phyloP scores from a whole-genome alignment of 2,113 vertebrate species.

The Centropristis striata region DNA sequence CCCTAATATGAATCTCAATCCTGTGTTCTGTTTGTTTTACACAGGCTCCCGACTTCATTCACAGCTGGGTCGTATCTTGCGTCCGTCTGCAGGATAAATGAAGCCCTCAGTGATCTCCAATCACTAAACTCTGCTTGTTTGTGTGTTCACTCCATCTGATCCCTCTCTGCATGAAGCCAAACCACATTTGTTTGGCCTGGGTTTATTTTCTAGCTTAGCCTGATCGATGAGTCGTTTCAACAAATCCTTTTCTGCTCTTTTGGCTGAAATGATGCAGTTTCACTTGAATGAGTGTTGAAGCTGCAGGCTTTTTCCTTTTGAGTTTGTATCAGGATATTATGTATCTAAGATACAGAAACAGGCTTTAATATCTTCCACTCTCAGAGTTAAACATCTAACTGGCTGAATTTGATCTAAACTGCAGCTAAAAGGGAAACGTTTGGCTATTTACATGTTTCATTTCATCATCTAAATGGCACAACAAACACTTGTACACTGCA shows the following conservation, averaged over 20 bases:
- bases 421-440: background rate
- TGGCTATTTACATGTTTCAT: background rate
- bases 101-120: background rate
- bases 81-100: slow-evolving; percentile 15
- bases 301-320: background rate
- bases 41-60: too few species aligned
- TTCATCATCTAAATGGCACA: background rate
- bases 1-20: too few species aligned
- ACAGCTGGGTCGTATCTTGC: background rate
- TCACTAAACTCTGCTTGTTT: background rate
- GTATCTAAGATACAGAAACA: background rate
- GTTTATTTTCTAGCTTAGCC: background rate
- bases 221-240: slow-evolving; percentile 32
- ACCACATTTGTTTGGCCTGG: background rate
- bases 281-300: background rate
- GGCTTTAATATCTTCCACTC: background rate
- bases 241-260: background rate
- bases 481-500: background rate
- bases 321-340: background rate
- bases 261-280: background rate
- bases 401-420: background rate
- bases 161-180: background rate
- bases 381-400: background rate
- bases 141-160: slow-evolving; percentile 5
- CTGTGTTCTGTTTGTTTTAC: too few species aligned